Evolutionary conservation across 2,888 invertebrate species (phyloP), one percentile per base, ranked within the genome.

Genomic region (Diarsia brunnea): DNA sequence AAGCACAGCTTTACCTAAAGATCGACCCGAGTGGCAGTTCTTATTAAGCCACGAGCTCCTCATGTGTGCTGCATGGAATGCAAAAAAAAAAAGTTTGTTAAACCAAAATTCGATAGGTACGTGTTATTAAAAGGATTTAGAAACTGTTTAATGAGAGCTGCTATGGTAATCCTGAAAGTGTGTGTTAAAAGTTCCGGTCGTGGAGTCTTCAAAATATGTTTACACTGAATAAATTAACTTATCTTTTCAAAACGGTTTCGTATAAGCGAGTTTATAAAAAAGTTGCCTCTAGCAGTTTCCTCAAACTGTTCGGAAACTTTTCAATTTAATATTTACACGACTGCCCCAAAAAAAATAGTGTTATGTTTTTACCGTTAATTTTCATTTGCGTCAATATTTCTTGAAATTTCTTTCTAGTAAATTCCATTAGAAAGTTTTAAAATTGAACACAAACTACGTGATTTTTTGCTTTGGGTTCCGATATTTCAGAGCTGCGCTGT

Each of bases 321-420:
- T 65, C 19, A 69, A 64, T n/a, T 16, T 12, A 65, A 66, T 24
- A 19, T 11, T n/a, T n/a, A n/a, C n/a, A n/a, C n/a, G n/a, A n/a
- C n/a, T n/a, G n/a, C n/a, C n/a, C n/a, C n/a, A n/a, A n/a, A n/a
- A n/a, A n/a, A n/a, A n/a, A n/a, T n/a, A n/a, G n/a, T n/a, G n/a
- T n/a, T n/a, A n/a, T n/a, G n/a, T n/a, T n/a, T n/a, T n/a, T n/a
- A n/a, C n/a, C n/a, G n/a, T n/a, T n/a, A n/a, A n/a, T n/a, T 55
- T n/a, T 21, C 27, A 60, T 3, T 53, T 8, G 24, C 31, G 19
- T 60, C 12, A 47, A 61, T 27, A 45, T 45, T 70, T 47, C 14
- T 58, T 58, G 24, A 58, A 38, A n/a, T n/a, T n/a, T n/a, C n/a
- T n/a, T n/a, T n/a, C n/a, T 71, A 71, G 24, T 21, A 58, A 47